Base-by-base conservation (phyloP, 2,113 vertebrate genomes). In the Asarcornis scutulata region DNA sequence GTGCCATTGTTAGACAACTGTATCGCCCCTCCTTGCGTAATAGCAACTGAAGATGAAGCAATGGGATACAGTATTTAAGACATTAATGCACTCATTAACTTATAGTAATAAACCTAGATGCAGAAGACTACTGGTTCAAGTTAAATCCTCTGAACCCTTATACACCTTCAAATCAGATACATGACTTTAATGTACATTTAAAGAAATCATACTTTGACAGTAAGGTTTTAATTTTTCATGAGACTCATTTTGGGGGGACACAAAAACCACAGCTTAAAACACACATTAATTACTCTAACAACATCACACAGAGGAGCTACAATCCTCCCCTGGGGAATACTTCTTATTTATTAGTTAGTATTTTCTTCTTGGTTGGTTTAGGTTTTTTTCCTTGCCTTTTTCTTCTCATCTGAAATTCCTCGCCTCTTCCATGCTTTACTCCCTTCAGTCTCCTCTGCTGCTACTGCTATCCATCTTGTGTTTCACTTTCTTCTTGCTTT, bases 1-100 rank as follows among this genome's bases (percentile, higher is more conserved):
- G 99, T 99, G 93, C 99, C 99, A 66, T 99, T 99, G 97, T 99
- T 99, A 94, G 99, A 99, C 95, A 99, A 97, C 84, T 99, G 99
- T 97, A 99, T 99, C 95, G 99, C 99, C 83, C 99, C 99, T 85
- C 99, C 99, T 96, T 99, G 99, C 59, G 99, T 99, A 85, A 99
- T 99, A 96, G 99, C 99, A 97, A 99, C 99, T 99, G 97, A 62
- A 97, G 91, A 66, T 72, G 94, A 94, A 91, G 79, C 90, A 63
- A 95, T 81, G 83, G 11, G 50, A 97, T 38, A 80, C 27, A 83
- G 38, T 22, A 84, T 80, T 97, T 97, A 92, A 89, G 90, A 96
- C 48, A 88, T 56, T 86, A 91, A 86, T 86, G 94, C 50, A 93
- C 17, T 73, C 50, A 82, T 59, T 73, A 86, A 81, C 74, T 92